Conservation (phyloP, 2,888 invertebrate genomes). For the Lasioglossum leucozonium region DNA sequence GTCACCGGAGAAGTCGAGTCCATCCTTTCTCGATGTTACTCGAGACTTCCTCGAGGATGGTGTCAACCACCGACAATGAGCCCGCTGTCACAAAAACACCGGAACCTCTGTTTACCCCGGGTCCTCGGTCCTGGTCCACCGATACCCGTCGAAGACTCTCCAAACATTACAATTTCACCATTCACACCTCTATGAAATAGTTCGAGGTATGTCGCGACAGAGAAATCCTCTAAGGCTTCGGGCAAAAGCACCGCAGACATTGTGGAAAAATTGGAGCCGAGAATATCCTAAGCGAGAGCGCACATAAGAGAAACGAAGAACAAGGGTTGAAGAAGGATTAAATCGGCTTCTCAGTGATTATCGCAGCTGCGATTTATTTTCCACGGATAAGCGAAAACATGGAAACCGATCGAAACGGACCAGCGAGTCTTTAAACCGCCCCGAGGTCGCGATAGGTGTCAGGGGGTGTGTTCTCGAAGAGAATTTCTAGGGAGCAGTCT, state of each 20-base stretch:
- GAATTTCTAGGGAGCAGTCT: background rate
- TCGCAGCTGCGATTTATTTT: background rate
- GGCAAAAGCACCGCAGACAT: background rate
- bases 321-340: background rate
- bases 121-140: background rate
- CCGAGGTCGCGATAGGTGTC: background rate
- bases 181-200: background rate
- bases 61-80: conserved; percentile 22
- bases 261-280: background rate
- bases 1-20: conserved; percentile 45
- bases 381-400: background rate
- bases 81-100: background rate
- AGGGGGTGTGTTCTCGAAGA: background rate
- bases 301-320: background rate
- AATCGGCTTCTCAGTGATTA: too few species aligned
- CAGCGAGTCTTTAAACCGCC: background rate
- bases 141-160: background rate
- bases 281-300: too few species aligned
- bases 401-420: background rate
- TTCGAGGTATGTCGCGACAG: background rate
- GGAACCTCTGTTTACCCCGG: background rate
- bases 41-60: conserved; percentile 25
- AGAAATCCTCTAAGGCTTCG: background rate
- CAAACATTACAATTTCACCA: background rate
- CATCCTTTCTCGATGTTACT: conserved; percentile 36